Evolutionary conservation across 2,888 invertebrate species (phyloP), one percentile per base, ranked within the genome.

Genomic region (Trissoscelio sp.): DNA sequence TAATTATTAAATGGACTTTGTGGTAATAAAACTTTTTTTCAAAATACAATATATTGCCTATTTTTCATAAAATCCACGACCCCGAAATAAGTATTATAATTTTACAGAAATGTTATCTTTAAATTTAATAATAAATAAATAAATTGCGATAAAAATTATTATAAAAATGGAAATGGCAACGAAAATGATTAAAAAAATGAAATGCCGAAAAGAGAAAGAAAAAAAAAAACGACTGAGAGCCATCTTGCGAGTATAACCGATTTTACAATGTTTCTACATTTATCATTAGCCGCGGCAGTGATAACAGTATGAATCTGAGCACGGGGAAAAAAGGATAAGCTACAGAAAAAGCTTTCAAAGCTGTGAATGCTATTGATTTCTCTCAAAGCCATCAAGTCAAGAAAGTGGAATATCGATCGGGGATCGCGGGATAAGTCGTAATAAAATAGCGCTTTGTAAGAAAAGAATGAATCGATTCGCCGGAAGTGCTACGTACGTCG

Each of bases 371-470:
- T 74, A 74, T 79, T 67, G 74, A 79, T 79, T 69, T 64, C 79
- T 62, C 69, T 74, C 37, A 22, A 79, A 79, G 74, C 79, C 79
- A 79, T 74, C 74, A 79, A 79, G 79, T 67, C 55, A 74, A 79
- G 79, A 79, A 79, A 79, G 74, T 74, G 64, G 79, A 69, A 74
- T 74, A 79, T 79, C 69, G 79, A 79, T 79, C 74, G 53, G 37
- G 60, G 67, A 79, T 79, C 79, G 74, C 39, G 24, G 46, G 69
- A 69, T 79, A 74, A 74, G 74, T 69, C 62, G 79, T 79, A 79
- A 79, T 79, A 74, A 79, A 79, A 79, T 79, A 79, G 79, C 74
- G 79, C 74, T 79, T 79, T 79, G 74, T 66, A 66, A 79, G 74
- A 42, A 66, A 79, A 69, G 64, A 62, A 57, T 39, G 46, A 62